Conservation (phyloP, 2,113 vertebrate species). For the Eclectus roratus region DNA sequence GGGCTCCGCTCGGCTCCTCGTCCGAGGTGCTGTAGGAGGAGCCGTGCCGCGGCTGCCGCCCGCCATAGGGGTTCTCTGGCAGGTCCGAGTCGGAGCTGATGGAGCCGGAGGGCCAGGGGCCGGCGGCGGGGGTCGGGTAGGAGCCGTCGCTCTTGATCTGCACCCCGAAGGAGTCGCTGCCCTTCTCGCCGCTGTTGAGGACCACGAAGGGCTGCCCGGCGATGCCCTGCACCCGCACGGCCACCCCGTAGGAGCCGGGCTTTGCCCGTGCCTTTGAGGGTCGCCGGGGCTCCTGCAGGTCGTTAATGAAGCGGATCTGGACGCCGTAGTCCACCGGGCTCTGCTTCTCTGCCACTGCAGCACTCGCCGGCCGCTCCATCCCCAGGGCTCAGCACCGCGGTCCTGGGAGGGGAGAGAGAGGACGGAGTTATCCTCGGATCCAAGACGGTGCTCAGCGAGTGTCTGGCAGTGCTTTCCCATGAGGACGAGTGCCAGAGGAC, state of each 20-base stretch:
- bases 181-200: conserved; percentile 89
- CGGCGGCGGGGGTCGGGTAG: background rate
- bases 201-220: conserved; percentile 93
- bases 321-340: conserved; percentile 86
- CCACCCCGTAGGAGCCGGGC: conserved; percentile 86
- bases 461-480: background rate
- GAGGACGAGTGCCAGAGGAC: background rate
- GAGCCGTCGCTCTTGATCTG: conserved; percentile 67
- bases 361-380: background rate
- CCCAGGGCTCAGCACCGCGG: background rate
- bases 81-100: conserved; percentile 55
- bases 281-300: conserved; percentile 70
- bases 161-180: conserved; percentile 90
- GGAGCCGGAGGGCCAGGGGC: background rate
- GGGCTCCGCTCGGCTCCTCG: conserved; percentile 54
- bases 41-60: background rate
- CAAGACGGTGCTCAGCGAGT: background rate
- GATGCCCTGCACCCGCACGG: conserved; percentile 91
- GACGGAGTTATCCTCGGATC: background rate
- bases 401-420: background rate
- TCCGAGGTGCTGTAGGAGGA: conserved; percentile 49
- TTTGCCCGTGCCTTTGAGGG: conserved; percentile 46
- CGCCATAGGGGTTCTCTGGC: conserved; percentile 64
- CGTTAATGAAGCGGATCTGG: conserved; percentile 93
- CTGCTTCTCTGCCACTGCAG: conserved; percentile 72